Percentiles rank a stretch among this genome's conserved stretches.
These are phyloP conservation scores for Aphis gossypii DNA, from an alignment of 1,140 invertebrate species.

Conservation along the genomic window DNA sequence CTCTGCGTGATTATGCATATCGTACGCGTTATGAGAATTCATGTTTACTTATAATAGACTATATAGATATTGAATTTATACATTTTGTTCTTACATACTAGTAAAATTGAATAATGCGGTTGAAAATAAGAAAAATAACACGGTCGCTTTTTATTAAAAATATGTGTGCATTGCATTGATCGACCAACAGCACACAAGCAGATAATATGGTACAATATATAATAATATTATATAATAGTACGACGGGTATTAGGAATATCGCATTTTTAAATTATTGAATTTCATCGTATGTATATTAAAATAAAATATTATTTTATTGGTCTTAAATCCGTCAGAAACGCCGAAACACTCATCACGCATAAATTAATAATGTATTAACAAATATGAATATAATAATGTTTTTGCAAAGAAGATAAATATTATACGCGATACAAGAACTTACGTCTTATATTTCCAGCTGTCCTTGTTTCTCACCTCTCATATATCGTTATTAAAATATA, in stretches of 20 bases:
- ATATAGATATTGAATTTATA: neutral
- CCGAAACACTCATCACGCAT: no score
- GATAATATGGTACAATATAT: neutral
- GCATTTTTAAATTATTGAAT: neutral
- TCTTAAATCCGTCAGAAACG: no score
- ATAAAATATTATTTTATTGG: no score
- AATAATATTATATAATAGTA: conserved; percentile 12
- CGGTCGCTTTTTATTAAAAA: neutral
- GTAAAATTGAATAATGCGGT: neutral
- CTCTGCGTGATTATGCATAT: neutral
- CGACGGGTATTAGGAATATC: neutral
- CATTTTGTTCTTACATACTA: neutral
- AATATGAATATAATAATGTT: no score
- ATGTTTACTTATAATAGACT: neutral
- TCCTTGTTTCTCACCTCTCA: no score
- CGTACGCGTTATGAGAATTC: neutral
- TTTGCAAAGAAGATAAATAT: no score
- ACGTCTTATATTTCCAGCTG: no score
- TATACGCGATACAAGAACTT: no score
- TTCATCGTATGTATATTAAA: neutral
- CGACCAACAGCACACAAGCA: no score
- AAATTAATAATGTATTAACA: no score
- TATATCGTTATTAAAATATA: no score
- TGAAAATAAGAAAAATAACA: neutral
- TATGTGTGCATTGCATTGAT: neutral